A percentile compares a stretch with the other conserved stretches of the same genome.
Evolutionary conservation across 53 echinoderm and acorn worm genomes (phyloP).

Genomic region (Crossaster papposus): DNA sequence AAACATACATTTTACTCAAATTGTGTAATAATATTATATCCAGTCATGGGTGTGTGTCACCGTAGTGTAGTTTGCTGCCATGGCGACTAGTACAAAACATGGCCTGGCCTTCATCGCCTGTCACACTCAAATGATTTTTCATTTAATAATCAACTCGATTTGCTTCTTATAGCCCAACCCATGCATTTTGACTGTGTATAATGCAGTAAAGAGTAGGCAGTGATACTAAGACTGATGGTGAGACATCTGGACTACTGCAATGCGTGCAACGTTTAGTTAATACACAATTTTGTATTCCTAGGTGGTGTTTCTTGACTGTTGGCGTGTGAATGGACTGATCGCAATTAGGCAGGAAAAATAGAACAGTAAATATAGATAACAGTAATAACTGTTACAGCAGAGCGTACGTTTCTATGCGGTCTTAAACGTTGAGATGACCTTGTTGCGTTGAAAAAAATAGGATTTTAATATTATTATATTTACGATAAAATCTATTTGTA

Average conservation of each 20-base stretch:
- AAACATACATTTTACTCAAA: not conserved
- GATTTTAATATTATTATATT: not conserved
- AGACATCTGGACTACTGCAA: not conserved
- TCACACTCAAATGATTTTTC: not conserved
- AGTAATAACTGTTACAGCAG: not conserved
- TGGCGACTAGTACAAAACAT: not conserved
- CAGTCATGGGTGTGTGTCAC: not conserved
- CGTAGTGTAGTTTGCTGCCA: conserved; percentile 13
- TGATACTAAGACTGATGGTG: not conserved
- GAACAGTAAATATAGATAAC: not conserved
- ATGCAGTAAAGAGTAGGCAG: not conserved
- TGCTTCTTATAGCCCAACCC: not conserved
- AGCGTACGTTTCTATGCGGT: not conserved
- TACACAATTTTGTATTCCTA: not conserved
- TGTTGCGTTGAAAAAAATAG: not conserved
- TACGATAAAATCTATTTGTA: not conserved
- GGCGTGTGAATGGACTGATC: not conserved
- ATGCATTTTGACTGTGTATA: not conserved
- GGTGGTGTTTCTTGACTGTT: not conserved
- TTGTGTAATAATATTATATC: not conserved
- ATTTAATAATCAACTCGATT: not conserved
- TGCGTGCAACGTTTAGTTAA: not conserved
- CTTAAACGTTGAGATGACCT: not conserved
- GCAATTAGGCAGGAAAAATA: not conserved
- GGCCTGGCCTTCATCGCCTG: not conserved